A percentile compares a stretch with the other conserved stretches of the same genome.
phyloP scores from a whole-genome alignment of 2,113 vertebrate species.

The Meleagris gallopavo region DNA sequence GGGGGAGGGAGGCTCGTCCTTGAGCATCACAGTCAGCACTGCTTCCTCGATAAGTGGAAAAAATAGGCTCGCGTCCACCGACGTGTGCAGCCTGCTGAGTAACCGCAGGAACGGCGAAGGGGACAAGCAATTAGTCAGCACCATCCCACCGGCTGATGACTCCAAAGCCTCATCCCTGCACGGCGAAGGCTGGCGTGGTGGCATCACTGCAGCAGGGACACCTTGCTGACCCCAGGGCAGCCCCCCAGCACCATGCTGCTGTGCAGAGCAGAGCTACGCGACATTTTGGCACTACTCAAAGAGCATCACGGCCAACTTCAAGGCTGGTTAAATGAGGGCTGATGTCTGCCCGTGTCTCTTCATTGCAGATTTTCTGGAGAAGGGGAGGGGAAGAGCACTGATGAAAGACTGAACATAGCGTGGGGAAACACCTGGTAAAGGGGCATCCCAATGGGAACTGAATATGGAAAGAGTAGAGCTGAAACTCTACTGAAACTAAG shows the following conservation, averaged over 20 bases:
- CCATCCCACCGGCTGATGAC: neutral
- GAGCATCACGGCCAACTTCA: neutral
- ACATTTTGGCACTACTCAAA: neutral
- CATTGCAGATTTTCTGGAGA: neutral
- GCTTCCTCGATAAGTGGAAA: conserved; percentile 28
- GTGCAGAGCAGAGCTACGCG: neutral
- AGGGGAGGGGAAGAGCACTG: neutral
- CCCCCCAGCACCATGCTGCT: neutral
- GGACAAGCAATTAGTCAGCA: neutral
- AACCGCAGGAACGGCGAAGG: neutral
- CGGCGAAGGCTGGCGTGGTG: accelerated
- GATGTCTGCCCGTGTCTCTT: accelerated
- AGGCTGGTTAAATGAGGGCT: too few species aligned
- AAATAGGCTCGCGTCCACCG: neutral
- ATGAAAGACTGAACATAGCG: neutral
- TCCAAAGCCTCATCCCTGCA: accelerated
- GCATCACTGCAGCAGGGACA: neutral
- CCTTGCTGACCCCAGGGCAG: neutral
- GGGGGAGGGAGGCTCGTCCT: conserved; percentile 42
- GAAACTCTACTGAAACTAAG: too few species aligned
- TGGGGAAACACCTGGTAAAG: neutral
- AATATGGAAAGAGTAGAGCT: neutral
- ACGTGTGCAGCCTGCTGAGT: neutral
- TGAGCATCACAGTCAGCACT: conserved; percentile 17
- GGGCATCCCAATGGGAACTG: neutral